Conservation (phyloP, 2,797 vertebrate species). For the Helarctos malayanus region DNA sequence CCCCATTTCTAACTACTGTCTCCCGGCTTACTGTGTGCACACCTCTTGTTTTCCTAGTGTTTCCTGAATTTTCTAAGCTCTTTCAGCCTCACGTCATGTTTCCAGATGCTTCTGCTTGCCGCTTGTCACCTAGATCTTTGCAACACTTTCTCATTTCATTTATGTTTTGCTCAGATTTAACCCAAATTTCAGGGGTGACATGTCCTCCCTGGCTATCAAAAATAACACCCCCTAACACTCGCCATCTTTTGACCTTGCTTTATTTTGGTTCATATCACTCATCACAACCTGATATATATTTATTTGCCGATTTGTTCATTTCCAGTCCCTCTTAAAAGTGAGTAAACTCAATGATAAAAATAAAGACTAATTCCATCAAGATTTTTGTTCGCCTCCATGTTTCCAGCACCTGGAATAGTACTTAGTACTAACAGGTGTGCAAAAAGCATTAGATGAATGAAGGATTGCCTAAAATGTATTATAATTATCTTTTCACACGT, state of each 20-base stretch:
- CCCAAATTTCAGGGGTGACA: background rate
- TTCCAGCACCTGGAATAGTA: background rate
- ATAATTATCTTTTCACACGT: background rate
- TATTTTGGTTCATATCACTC: background rate
- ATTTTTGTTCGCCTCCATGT: background rate
- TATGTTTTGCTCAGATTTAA: background rate
- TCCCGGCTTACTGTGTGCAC: background rate
- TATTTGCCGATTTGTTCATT: background rate
- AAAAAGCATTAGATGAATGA: background rate
- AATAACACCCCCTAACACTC: accelerated
- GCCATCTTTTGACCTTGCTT: background rate
- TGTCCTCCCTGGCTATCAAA: background rate
- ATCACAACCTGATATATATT: background rate
- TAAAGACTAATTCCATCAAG: background rate
- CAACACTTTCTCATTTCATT: background rate
- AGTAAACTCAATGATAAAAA: background rate
- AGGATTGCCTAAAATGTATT: background rate
- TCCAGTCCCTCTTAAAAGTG: background rate
- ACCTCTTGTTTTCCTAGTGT: background rate
- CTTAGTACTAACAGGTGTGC: background rate
- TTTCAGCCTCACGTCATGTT: background rate
- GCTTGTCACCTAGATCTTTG: background rate
- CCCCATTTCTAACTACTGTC: background rate
- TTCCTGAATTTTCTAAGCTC: background rate
- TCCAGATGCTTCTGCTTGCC: background rate